phyloP scores from a whole-genome alignment of 2,797 vertebrate species.

The Gobio occitaniae region DNA sequence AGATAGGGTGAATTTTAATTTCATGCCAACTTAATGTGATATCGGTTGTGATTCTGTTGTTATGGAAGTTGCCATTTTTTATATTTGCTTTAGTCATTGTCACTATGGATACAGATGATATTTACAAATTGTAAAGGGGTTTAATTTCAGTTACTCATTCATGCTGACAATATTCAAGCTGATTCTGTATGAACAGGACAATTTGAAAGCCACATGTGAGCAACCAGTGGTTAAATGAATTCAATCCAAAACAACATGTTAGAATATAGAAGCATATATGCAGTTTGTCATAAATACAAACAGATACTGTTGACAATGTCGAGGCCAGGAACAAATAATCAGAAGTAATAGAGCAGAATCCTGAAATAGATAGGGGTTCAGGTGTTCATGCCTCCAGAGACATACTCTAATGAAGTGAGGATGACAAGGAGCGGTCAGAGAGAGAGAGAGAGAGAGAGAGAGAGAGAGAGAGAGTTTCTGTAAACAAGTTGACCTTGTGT shows the following conservation, averaged over 20 bases:
- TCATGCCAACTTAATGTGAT: neutral
- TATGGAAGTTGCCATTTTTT: neutral
- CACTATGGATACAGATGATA: slow-evolving; percentile 14
- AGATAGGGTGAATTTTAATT: neutral
- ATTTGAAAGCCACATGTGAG: neutral
- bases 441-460: slow-evolving; percentile 12
- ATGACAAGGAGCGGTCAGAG: neutral
- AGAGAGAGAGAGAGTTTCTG: slow-evolving; percentile 25
- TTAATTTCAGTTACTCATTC: slow-evolving; percentile 6
- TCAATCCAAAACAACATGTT: neutral
- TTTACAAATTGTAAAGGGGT: neutral
- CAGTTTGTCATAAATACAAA: slow-evolving; percentile 7
- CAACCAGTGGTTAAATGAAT: neutral
- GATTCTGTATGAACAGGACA: neutral
- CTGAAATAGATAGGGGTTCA: slow-evolving; percentile 34
- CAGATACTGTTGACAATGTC: slow-evolving; percentile 13
- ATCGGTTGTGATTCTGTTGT: neutral
- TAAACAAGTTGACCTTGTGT: slow-evolving; percentile 59
- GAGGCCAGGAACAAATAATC: slow-evolving; percentile 15
- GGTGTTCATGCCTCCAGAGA: slow-evolving; percentile 23
- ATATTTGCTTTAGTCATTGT: neutral
- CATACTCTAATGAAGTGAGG: slow-evolving; percentile 21
- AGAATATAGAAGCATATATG: neutral
- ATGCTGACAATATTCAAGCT: neutral
- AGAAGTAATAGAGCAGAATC: neutral